A percentile compares a stretch with the other conserved stretches of the same genome.
Evolutionary conservation across 2,797 vertebrate species (phyloP).

Genomic region (Pangasius larnaudii): DNA sequence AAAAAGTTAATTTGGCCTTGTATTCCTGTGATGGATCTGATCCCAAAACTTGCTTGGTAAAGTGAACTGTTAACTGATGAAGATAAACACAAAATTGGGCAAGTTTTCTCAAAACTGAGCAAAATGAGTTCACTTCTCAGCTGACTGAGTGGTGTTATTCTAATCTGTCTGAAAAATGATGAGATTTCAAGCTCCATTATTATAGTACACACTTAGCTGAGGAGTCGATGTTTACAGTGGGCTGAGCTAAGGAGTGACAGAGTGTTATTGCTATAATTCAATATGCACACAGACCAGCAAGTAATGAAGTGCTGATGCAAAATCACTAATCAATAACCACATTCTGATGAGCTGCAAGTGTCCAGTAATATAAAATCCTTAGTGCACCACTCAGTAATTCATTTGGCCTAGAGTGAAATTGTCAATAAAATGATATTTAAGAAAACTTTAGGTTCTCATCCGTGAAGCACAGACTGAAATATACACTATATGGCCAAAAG

Average conservation of each 20-base stretch:
- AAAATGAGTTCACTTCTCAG: not conserved
- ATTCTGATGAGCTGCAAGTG: not conserved
- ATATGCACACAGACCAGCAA: not conserved
- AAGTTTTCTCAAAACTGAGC: not conserved
- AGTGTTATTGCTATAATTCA: not conserved
- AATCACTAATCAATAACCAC: conserved; percentile 1
- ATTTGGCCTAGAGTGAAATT: not conserved
- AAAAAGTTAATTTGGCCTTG: no score
- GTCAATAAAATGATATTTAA: not conserved
- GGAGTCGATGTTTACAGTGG: not conserved
- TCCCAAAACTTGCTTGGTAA: not conserved
- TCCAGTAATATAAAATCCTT: not conserved
- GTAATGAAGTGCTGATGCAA: conserved; percentile 4
- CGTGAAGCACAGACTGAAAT: not conserved
- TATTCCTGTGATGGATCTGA: not conserved
- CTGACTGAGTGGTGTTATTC: not conserved
- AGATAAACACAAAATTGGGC: not conserved
- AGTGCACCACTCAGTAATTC: not conserved
- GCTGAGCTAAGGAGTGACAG: not conserved
- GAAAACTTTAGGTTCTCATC: not conserved
- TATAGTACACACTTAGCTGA: no score
- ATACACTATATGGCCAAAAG: not conserved
- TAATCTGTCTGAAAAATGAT: conserved; percentile 11
- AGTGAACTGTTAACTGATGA: not conserved
- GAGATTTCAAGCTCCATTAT: conserved; percentile 2